A percentile compares a stretch with the other conserved stretches of the same genome.
These are phyloP conservation scores for Myiotriccus ornatus DNA, from an alignment of 2,797 vertebrate genomes.

Conservation along the genomic window DNA sequence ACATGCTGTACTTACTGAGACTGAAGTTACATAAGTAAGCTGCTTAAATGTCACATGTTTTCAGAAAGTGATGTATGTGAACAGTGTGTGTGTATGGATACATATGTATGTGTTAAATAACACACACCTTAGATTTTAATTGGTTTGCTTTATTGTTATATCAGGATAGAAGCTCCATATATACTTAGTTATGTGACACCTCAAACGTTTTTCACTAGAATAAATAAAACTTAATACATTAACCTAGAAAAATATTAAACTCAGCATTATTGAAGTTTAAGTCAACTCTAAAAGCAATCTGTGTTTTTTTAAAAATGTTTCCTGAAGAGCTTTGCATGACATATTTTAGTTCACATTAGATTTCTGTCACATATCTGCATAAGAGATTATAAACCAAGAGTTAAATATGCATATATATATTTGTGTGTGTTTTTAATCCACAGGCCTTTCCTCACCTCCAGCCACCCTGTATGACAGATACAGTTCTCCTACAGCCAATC, in stretches of 20 bases:
- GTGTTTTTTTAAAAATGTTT: accelerated
- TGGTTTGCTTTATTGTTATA: not conserved
- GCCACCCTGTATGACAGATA: conserved; percentile 84
- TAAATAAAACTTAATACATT: not conserved
- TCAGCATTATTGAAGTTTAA: not conserved
- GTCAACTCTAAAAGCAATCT: not conserved
- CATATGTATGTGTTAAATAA: not conserved
- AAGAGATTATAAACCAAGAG: not conserved
- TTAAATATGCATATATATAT: accelerated
- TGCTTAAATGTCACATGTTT: not conserved
- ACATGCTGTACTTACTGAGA: not conserved
- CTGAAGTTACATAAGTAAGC: not conserved
- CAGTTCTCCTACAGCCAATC: conserved; percentile 81
- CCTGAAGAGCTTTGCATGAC: not conserved
- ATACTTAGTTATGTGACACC: not conserved
- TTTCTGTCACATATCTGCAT: not conserved
- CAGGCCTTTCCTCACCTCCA: conserved; percentile 81
- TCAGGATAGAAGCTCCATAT: not conserved
- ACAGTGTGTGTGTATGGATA: accelerated
- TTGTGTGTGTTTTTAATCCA: not conserved
- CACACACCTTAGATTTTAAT: not conserved
- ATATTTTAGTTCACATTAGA: not conserved
- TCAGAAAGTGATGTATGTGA: not conserved
- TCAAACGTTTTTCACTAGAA: not conserved
- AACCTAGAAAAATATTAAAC: not conserved